Evolutionary conservation across 2,113 vertebrate genomes (phyloP), one percentile per base, ranked within the genome.

Genomic region (Noturus placidus): DNA sequence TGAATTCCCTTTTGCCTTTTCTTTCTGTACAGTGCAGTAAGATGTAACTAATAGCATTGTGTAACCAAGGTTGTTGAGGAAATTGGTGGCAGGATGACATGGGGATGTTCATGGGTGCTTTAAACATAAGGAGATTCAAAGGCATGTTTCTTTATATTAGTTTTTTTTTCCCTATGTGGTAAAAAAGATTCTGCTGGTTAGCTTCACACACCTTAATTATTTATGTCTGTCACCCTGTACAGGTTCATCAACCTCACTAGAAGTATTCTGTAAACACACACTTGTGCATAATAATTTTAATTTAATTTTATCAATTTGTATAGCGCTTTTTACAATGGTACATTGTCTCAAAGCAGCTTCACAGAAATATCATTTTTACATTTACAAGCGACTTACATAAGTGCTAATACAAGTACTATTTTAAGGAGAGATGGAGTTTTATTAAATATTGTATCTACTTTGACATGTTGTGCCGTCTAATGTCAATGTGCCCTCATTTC

Each of bases 401-500:
- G 54, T 56, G 22, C 46, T 69, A 33, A 50, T 54, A 19, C 11
- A 52, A 80, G 46, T 30, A 20, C 19, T 35, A n/a, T 30, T 86
- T 65, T 65, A 15, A 30, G 3, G 8, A 50, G 5, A 33, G 72
- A 65, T 78, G 8, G 8, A 54, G 46, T 70, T 19, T 86, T 30
- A 61, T 25, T 30, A 54, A 79, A 52, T 79, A 79, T 33, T 52
- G 72, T n/a, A 15, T 52, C 25, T 65, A 78, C 9, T 30, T 86
- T 67, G 42, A 54, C 61, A 81, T 57, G 61, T 20, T 67, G 76
- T 54, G n/a, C 61, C 15, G 30, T 86, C 59, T 63, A 80, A 20
- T 42, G 20, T 56, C 76, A 86, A n/a, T 38, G 42, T 63, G 56
- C 42, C 76, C 74, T 80, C n/a, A 19, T 69, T 80, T 86, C 50